phyloP scores from a whole-genome alignment of 1,140 invertebrate genomes.

The Pentalonia nigronervosa region DNA sequence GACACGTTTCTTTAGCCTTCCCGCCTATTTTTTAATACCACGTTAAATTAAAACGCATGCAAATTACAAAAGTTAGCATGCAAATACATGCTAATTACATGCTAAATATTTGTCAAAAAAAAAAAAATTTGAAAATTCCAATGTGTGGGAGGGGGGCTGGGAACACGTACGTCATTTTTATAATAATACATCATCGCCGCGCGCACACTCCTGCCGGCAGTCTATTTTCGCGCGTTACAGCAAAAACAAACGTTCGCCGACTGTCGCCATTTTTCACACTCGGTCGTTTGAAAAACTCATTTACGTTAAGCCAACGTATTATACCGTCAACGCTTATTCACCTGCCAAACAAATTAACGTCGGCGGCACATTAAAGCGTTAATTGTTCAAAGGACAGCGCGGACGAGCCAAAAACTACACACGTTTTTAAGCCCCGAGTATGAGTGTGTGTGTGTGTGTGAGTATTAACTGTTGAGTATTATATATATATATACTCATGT shows the following conservation, averaged over 20 bases:
- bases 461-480: not conserved
- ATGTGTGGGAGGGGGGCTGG: no score
- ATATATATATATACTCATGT: no score
- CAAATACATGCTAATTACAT: no score
- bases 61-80: no score
- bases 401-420: slow-evolving; percentile 8
- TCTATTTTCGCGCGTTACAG: not conserved
- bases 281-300: not conserved
- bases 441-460: not conserved
- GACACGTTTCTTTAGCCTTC: no score
- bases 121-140: no score
- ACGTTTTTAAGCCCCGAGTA: not conserved
- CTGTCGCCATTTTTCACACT: slow-evolving; percentile 6
- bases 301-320: not conserved
- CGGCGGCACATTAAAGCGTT: slow-evolving; percentile 13
- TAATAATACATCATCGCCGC: not conserved
- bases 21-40: no score
- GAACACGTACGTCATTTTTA: no score
- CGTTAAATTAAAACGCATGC: no score
- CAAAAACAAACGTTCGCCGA: not conserved
- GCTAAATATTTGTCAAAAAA: no score
- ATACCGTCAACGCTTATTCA: slow-evolving; percentile 14
- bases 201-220: not conserved
- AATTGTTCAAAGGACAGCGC: not conserved
- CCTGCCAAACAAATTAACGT: slow-evolving; percentile 39